Conservation (phyloP, 1,140 invertebrate species). For the Bombus affinis region DNA sequence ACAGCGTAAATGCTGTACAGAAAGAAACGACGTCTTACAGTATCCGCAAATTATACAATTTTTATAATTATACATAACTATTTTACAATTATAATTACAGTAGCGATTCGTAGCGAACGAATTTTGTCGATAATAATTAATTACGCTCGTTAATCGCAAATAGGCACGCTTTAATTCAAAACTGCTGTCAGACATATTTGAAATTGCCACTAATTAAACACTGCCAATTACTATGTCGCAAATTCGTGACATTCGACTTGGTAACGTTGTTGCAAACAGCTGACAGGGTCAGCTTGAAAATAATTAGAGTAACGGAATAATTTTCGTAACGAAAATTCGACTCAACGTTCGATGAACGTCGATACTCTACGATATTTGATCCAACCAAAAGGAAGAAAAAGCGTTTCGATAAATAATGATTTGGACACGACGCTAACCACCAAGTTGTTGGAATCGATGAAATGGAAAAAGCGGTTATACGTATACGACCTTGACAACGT, state of each 20-base stretch:
- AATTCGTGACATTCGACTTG: background rate
- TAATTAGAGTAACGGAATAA: background rate
- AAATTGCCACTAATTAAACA: conserved; percentile 6
- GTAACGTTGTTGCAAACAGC: background rate
- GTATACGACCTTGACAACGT: no score
- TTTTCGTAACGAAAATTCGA: background rate
- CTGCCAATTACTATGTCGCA: background rate
- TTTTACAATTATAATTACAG: no score
- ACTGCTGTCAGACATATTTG: background rate
- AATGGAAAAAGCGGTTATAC: no score
- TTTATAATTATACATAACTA: no score
- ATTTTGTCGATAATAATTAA: background rate
- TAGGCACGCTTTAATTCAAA: background rate
- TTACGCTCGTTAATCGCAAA: background rate
- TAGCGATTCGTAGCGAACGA: no score
- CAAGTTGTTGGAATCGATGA: background rate
- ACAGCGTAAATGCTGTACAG: no score
- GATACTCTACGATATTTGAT: background rate
- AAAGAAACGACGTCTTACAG: no score
- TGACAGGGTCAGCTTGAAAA: background rate
- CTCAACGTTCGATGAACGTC: background rate
- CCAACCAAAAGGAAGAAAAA: background rate
- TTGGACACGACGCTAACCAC: no score
- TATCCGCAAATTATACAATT: no score
- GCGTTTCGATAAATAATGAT: background rate